These are phyloP conservation scores for Globodera rostochiensis DNA, from an alignment of 1,140 invertebrate genomes.

Conservation along the genomic window DNA sequence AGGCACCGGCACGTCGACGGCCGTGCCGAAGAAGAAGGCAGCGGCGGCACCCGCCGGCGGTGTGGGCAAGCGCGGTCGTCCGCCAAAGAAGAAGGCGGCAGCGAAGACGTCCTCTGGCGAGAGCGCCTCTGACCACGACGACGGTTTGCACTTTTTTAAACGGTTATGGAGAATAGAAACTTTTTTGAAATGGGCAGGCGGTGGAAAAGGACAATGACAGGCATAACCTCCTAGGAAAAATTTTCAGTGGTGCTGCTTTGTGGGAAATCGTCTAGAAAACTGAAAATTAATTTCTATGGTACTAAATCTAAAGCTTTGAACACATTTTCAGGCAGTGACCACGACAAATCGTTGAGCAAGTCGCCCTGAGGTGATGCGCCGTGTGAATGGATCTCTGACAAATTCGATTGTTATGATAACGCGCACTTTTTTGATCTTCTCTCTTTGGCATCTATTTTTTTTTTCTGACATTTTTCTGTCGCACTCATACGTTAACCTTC, in stretches of 20 bases:
- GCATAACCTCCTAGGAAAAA: too few species aligned
- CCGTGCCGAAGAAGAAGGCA: conserved; percentile 11
- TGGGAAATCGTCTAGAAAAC: too few species aligned
- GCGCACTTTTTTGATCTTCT: background rate
- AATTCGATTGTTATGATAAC: background rate
- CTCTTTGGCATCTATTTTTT: background rate
- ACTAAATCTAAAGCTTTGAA: too few species aligned
- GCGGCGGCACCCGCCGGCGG: background rate
- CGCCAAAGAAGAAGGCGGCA: conserved; percentile 5
- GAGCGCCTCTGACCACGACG: background rate
- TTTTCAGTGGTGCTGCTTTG: too few species aligned
- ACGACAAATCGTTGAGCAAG: too few species aligned
- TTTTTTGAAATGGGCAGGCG: too few species aligned
- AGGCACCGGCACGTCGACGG: background rate
- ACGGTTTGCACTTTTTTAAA: background rate
- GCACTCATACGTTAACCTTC: too few species aligned
- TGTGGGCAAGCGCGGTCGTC: conserved; percentile 14
- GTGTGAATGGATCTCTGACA: background rate
- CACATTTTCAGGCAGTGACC: too few species aligned
- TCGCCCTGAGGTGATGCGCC: background rate
- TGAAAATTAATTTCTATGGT: too few species aligned
- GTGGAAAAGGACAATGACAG: too few species aligned
- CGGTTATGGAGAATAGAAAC: too few species aligned
- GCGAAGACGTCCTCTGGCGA: background rate
- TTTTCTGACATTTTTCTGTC: too few species aligned